Base-by-base conservation (phyloP, 2,888 invertebrate species). In the Andrena haemorrhoa region DNA sequence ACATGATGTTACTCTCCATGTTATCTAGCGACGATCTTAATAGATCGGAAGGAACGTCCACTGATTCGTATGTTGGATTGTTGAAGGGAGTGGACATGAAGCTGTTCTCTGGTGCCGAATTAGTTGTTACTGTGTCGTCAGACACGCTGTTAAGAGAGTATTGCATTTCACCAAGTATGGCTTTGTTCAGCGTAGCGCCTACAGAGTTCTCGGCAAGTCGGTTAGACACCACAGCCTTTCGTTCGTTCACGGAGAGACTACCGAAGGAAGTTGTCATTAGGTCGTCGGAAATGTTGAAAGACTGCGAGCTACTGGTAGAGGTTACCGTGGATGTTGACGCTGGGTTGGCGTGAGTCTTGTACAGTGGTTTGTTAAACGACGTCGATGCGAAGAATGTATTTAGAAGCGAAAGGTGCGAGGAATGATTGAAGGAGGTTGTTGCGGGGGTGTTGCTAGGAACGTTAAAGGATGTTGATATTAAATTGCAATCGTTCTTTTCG, bases 381-480 rank as follows among this genome's bases (percentile, higher is more conserved):
- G 87, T 86, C 2, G 89, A 80, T 49, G 86, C 69, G n/a, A 89
- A 79, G 64, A 85, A 86, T 26, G 83, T 66, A 29, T 78, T 86
- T 16, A 87, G 71, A 69, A 84, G 72, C 7, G 84, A 74, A 56
- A 74, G 79, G n/a, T 84, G 81, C 12, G 88, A 76, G 5, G 88
- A 83, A 53, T 88, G 84, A 79, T 82, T 85, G 7, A 85, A 88
- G 5, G 86, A 74, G 71, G 84, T 66, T 60, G 84, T 49, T 16
- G 73, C 53, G 61, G 80, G 66, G 70, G 80, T 82, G 64, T 41
- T 81, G 47, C 66, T 82, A 8, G 88, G 82, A 47, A 79, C 66
- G 69, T 89, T 92, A 47, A 92, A 93, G 10, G 93, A 88, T 35
- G 92, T 91, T 33, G 92, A 90, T 85, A 92, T 90, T 29, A 92